Base-by-base conservation (phyloP, 2,113 vertebrate genomes). In the Pelecanoides urinatrix region DNA sequence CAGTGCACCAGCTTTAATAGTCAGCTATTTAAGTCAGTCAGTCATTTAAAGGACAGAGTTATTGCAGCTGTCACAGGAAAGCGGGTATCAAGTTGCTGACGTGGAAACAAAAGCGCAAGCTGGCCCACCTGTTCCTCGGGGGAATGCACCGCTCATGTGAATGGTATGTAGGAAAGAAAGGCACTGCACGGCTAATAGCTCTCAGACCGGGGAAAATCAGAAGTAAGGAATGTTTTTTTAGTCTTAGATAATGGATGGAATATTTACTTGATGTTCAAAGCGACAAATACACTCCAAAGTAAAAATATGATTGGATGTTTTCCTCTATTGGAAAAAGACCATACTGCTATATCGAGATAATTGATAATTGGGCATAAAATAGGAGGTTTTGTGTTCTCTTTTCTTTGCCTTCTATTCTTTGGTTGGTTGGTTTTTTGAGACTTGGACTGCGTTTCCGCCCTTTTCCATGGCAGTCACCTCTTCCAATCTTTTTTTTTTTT, bases 71-170 rank as follows among this genome's bases (percentile, higher is more conserved):
- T 93, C 88, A 0, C 59, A 75, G 81, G 91, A 89, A 94, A 92
- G 65, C 3, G 0, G 36, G 65, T 86, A 47, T 96, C 36, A 9
- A 32, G 61, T 97, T 94, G 89, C 97, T 87, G 52, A 52, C 63
- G 72, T 67, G 80, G 94, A 78, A 95, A 97, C 94, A 94, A 96
- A 95, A 96, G 95, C 40, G 0, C 47, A 34, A 65, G 56, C 91
- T 29, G 36, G 68, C 55, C 88, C 96, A 96, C 95, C 96, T 96
- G 96, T 95, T 95, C 90, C 36, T 18, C 13, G 0, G 19, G 92
- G 75, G 95, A 95, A 92, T 92, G 94, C 79, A 94, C 82, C 81
- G 56, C 79, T 97, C 95, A 96, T 92, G n/a, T 13, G 10, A 30
- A 32, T 95, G 94, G 86, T 36, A 95, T 96, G 95, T 68, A 32